A percentile compares a stretch with the other conserved stretches of the same genome.
Evolutionary conservation across 2,888 invertebrate species (phyloP).

Genomic region (Chironomus tentans): DNA sequence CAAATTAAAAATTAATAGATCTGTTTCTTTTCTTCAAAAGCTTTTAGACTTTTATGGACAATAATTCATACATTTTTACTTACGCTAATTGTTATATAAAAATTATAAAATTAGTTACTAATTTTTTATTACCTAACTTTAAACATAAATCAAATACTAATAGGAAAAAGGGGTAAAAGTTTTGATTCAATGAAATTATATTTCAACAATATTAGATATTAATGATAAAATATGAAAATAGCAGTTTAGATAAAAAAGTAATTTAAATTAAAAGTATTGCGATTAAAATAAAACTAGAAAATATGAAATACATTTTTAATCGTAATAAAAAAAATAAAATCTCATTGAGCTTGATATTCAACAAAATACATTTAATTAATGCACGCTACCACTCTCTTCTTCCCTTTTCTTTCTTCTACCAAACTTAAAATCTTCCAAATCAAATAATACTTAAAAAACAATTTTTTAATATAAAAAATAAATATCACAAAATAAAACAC

Average conservation of each 20-base stretch:
- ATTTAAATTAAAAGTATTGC: neutral
- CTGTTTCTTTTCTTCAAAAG: no score
- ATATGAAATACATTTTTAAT: neutral
- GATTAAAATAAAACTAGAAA: neutral
- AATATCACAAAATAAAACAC: neutral
- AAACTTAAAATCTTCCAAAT: neutral
- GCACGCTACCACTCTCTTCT: constrained; percentile 17
- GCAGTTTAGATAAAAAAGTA: neutral
- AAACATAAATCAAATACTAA: no score
- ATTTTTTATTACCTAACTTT: no score
- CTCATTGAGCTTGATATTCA: neutral
- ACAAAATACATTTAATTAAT: constrained; percentile 1
- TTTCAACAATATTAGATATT: neutral
- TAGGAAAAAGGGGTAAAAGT: no score
- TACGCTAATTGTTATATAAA: no score
- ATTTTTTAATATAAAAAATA: neutral
- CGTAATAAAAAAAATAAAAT: neutral
- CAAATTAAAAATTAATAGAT: no score
- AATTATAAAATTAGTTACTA: no score
- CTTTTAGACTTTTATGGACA: no score
- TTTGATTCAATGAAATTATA: no score
- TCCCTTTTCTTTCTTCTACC: constrained; percentile 14
- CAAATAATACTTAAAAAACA: neutral
- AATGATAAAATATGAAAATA: neutral
- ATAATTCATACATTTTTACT: no score